Evolutionary conservation across 2,113 vertebrate genomes (phyloP).

Genomic region (Vicugna pacos): DNA sequence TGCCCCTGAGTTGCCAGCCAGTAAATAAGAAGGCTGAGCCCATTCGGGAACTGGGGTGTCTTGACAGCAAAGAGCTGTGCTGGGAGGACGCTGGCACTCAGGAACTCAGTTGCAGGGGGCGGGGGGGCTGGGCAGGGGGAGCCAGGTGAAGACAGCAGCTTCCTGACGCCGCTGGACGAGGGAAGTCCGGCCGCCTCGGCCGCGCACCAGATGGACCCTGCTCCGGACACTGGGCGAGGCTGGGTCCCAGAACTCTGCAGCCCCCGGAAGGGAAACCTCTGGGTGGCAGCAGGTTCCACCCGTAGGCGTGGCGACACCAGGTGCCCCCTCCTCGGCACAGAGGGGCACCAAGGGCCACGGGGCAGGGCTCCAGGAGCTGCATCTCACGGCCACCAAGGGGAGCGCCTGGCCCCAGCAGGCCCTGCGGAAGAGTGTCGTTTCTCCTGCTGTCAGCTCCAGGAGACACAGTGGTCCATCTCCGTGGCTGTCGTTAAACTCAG

Average conservation of each 20-base stretch:
- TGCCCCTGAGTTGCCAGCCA: neutral
- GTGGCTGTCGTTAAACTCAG: conserved; percentile 32
- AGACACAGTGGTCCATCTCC: neutral
- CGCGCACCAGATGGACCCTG: accelerated
- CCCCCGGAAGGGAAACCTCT: neutral
- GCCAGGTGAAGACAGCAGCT: neutral
- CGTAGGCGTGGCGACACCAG: neutral
- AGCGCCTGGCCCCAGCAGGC: accelerated
- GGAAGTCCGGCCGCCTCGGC: accelerated
- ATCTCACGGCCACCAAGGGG: neutral
- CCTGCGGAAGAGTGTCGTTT: accelerated
- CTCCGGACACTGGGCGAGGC: accelerated
- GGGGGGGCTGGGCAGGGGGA: accelerated
- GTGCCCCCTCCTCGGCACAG: accelerated
- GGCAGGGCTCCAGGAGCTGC: neutral
- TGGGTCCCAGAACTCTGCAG: neutral
- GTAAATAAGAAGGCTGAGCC: neutral
- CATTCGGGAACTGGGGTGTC: neutral
- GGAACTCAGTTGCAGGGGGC: neutral
- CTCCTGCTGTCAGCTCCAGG: neutral
- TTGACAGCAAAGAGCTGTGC: neutral
- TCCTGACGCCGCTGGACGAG: accelerated
- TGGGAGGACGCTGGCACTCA: neutral
- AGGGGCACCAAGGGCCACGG: accelerated
- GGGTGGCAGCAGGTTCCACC: too few relatives aligned